phyloP scores from a whole-genome alignment of 2,888 invertebrate species.

The Diplazon laetatorius region DNA sequence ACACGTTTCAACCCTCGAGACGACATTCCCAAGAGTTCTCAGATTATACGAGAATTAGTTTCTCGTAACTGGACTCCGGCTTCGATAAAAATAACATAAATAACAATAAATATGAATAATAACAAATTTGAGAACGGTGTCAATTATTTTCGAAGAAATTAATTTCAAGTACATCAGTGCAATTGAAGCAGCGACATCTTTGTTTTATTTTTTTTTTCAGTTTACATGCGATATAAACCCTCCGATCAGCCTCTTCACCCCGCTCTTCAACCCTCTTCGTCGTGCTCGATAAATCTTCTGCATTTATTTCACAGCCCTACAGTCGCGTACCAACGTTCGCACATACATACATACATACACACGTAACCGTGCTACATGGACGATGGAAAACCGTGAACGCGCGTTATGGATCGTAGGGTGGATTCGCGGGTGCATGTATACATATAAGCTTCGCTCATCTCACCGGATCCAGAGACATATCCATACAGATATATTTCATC shows the following conservation, averaged over 20 bases:
- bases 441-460: slow-evolving; percentile 41
- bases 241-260: slow-evolving; percentile 33
- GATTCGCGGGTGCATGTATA: slow-evolving; percentile 29
- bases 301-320: slow-evolving; percentile 55
- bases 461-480: slow-evolving; percentile 48
- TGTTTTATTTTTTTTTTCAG: too few species aligned
- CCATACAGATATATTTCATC: slow-evolving; percentile 40
- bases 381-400: slow-evolving; percentile 48
- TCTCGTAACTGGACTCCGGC: slow-evolving; percentile 12
- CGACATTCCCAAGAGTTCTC: slow-evolving; percentile 29
- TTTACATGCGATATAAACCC: slow-evolving; percentile 56
- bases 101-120: too few species aligned
- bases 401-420: slow-evolving; percentile 63
- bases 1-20: slow-evolving; percentile 22
- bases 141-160: too few species aligned
- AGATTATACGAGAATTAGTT: slow-evolving; percentile 13
- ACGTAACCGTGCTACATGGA: slow-evolving; percentile 1
- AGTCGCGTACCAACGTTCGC: slow-evolving; percentile 30
- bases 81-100: too few species aligned
- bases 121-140: too few species aligned
- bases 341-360: neutral
- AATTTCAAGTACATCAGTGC: too few species aligned
- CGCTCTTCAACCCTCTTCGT: slow-evolving; percentile 47
- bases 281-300: slow-evolving; percentile 65
- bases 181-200: too few species aligned